Evolutionary conservation across 2,113 vertebrate species (phyloP).

Genomic region (Caretta caretta): DNA sequence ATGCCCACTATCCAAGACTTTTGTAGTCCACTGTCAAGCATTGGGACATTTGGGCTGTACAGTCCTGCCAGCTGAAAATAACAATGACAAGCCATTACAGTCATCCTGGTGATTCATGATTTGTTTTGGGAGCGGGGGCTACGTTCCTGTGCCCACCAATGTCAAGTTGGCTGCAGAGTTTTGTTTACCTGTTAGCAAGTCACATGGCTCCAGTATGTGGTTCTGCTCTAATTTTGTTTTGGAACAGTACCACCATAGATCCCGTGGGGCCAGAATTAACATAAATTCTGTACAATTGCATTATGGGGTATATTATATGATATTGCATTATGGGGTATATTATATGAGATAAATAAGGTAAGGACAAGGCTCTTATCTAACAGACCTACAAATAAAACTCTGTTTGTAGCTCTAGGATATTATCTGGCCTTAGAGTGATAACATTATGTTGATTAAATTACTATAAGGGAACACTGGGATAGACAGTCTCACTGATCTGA

Average conservation of each 20-base stretch:
- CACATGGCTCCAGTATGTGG: neutral
- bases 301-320: conserved; percentile 22
- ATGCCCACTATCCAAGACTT: neutral
- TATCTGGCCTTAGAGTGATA: conserved; percentile 8
- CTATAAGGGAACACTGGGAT: conserved; percentile 4
- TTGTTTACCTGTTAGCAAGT: neutral
- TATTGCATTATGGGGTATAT: neutral
- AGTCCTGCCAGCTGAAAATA: neutral
- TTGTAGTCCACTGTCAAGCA: neutral
- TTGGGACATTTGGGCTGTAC: neutral
- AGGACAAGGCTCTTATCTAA: neutral
- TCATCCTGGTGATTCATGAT: neutral
- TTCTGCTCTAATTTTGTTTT: neutral
- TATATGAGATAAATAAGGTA: conserved; percentile 46
- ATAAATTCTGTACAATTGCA: neutral
- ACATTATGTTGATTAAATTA: conserved; percentile 7
- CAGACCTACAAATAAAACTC: conserved; percentile 53
- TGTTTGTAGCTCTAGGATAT: conserved; percentile 30
- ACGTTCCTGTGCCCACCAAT: neutral
- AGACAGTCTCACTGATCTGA: neutral
- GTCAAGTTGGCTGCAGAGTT: neutral
- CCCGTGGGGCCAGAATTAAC: neutral
- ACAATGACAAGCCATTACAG: neutral
- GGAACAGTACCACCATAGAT: neutral
- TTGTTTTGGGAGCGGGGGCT: neutral